These are phyloP conservation scores for Bubalus kerabau DNA, from an alignment of 2,113 vertebrate genomes.

Conservation along the genomic window DNA sequence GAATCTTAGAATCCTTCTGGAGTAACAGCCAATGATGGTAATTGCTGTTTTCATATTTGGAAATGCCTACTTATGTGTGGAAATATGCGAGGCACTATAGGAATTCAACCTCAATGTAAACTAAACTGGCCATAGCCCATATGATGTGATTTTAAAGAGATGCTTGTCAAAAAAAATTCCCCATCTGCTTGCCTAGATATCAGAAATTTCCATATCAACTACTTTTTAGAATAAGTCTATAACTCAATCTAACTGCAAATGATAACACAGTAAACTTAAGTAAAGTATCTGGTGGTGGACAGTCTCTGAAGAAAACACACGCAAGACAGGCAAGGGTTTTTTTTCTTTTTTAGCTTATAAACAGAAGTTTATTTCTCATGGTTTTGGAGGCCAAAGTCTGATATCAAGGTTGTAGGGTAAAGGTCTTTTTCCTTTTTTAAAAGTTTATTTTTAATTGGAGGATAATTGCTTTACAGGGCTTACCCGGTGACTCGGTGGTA, in stretches of 20 bases:
- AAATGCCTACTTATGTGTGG: neutral
- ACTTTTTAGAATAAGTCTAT: neutral
- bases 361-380: neutral
- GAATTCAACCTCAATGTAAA: neutral
- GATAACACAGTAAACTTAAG: neutral
- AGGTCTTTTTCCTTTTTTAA: neutral
- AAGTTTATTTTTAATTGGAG: neutral
- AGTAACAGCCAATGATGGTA: neutral
- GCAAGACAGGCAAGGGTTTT: neutral
- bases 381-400: neutral
- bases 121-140: neutral
- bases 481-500: neutral
- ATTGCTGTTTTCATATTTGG: neutral
- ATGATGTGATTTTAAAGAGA: neutral
- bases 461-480: neutral
- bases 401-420: neutral
- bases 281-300: neutral
- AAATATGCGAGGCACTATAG: neutral
- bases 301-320: neutral
- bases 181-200: neutral
- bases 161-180: neutral
- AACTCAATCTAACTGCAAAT: neutral
- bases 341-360: neutral
- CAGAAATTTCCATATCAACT: neutral
- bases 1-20: neutral